Evolutionary conservation across 1,140 invertebrate genomes (phyloP).

Genomic region (Drosophila leontia): DNA sequence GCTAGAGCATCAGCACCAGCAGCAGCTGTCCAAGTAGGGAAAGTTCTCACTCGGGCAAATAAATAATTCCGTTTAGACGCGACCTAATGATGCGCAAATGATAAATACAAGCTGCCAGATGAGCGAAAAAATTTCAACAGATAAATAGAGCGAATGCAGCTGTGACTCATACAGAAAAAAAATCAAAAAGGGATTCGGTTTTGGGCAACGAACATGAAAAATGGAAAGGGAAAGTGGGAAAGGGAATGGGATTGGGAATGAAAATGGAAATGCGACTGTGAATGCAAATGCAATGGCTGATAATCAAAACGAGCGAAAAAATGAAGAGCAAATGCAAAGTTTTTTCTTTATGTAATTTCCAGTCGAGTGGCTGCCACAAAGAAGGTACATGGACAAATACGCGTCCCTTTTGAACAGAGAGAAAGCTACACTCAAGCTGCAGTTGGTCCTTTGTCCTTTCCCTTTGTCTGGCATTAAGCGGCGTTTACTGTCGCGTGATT

Average conservation of each 20-base stretch:
- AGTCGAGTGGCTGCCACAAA: constrained; percentile 48
- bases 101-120: constrained; percentile 73
- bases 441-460: constrained; percentile 53
- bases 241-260: background rate
- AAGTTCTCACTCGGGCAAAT: constrained; percentile 46
- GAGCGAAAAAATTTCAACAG: constrained; percentile 43
- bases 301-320: constrained; percentile 79
- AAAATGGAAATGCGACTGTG: constrained; percentile 16
- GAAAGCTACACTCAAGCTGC: constrained; percentile 34
- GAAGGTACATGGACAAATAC: constrained; percentile 5
- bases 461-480: constrained; percentile 68
- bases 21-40: constrained; percentile 34
- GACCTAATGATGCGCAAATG: constrained; percentile 78
- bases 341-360: constrained; percentile 67
- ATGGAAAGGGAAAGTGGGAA: background rate
- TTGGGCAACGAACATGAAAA: background rate
- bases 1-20: constrained; percentile 13
- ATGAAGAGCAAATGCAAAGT: constrained; percentile 53
- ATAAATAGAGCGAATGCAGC: constrained; percentile 46
- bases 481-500: constrained; percentile 77
- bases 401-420: background rate
- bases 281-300: constrained; percentile 68
- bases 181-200: constrained; percentile 5
- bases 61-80: constrained; percentile 58
- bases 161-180: constrained; percentile 53